These are phyloP conservation scores for Lanistes nyassanus DNA, from an alignment of 1,140 invertebrate species.

Conservation along the genomic window DNA sequence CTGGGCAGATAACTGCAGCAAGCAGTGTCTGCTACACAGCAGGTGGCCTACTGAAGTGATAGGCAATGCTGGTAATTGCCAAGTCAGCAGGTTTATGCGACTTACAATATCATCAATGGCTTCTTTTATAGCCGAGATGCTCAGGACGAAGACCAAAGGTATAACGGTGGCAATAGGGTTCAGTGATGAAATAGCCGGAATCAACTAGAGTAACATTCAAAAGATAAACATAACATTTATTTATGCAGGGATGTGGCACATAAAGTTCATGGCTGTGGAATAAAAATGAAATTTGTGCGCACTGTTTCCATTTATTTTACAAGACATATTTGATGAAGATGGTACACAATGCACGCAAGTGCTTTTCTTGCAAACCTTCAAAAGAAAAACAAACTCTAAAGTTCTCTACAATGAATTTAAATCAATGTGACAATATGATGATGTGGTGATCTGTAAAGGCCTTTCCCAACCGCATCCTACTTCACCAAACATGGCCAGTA, in stretches of 20 bases:
- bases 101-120: slow-evolving; percentile 99
- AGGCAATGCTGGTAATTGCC: neutral
- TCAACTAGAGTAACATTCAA: slow-evolving; percentile 76
- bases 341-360: too few species aligned
- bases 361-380: too few species aligned
- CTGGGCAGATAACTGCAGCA: neutral
- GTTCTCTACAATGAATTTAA: too few species aligned
- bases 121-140: slow-evolving; percentile 96
- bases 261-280: too few species aligned
- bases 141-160: slow-evolving; percentile 94
- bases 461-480: too few species aligned
- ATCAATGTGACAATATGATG: too few species aligned
- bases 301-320: too few species aligned
- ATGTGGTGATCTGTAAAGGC: too few species aligned
- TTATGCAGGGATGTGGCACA: neutral
- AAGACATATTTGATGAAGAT: too few species aligned
- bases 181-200: slow-evolving; percentile 96
- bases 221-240: slow-evolving; percentile 5
- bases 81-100: slow-evolving; percentile 49
- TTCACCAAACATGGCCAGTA: too few species aligned
- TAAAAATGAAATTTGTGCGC: too few species aligned
- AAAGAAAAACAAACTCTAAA: too few species aligned
- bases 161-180: slow-evolving; percentile 97
- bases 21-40: neutral
- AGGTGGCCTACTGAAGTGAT: neutral